Conservation (phyloP, 1,140 invertebrate genomes). For the Diprion similis region DNA sequence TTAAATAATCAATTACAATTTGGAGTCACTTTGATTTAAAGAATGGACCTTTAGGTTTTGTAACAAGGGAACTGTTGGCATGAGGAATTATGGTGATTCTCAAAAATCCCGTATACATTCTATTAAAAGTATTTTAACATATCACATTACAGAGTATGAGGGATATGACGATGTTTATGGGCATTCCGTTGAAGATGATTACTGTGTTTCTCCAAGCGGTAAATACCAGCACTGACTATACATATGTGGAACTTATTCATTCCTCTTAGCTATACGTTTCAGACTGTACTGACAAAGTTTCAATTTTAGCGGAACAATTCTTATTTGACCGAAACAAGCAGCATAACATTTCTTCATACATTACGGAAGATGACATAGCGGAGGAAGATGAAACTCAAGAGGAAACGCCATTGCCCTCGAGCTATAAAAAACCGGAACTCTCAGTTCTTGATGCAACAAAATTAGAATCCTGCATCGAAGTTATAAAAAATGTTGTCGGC, state of each 20-base stretch:
- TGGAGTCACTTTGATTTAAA: no score
- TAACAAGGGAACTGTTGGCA: conserved; percentile 8
- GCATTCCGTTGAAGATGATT: conserved; percentile 90
- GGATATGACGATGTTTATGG: conserved; percentile 91
- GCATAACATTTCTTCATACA: conserved; percentile 75
- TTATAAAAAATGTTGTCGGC: conserved; percentile 81
- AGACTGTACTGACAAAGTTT: not conserved
- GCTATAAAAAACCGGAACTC: conserved; percentile 63
- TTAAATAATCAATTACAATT: no score
- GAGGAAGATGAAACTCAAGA: conserved; percentile 72
- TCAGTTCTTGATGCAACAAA: conserved; percentile 74
- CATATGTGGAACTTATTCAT: conserved; percentile 1
- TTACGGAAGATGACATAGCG: conserved; percentile 76
- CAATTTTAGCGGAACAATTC: conserved; percentile 72
- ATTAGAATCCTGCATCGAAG: conserved; percentile 84
- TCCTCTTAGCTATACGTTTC: not conserved
- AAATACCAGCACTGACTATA: conserved; percentile 46
- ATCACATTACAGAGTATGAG: conserved; percentile 76
- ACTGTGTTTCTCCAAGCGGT: conserved; percentile 88
- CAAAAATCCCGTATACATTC: conserved; percentile 16
- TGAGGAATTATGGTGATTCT: not conserved
- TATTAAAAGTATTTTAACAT: conserved; percentile 22
- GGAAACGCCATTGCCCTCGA: conserved; percentile 46
- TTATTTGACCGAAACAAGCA: conserved; percentile 81
- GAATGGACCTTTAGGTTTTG: no score